phyloP scores from a whole-genome alignment of 2,888 invertebrate species.

The Strigamia crassipes region DNA sequence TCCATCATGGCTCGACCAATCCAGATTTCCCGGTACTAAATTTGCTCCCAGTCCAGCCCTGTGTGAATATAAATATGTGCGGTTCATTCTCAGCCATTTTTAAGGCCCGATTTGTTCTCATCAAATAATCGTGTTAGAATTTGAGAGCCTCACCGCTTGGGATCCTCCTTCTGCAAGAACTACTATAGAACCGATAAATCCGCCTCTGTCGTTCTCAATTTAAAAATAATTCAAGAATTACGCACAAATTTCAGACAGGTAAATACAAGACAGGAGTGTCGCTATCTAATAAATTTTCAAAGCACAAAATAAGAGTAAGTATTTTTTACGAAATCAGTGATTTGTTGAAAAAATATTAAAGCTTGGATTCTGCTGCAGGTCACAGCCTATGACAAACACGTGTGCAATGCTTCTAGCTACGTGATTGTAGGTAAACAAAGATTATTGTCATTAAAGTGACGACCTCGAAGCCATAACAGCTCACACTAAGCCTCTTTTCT shows the following conservation, averaged over 20 bases:
- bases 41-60: too few species aligned
- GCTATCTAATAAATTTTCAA: background rate
- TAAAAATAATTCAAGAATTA: background rate
- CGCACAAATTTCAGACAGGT: background rate
- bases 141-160: too few species aligned
- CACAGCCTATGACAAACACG: background rate
- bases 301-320: constrained; percentile 2
- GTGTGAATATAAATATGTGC: too few species aligned
- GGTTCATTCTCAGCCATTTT: too few species aligned
- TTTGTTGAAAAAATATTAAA: background rate
- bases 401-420: constrained; percentile 1
- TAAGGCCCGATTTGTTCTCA: too few species aligned
- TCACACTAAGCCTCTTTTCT: background rate
- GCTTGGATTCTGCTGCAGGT: background rate
- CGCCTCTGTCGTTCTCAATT: too few species aligned
- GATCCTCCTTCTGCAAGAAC: too few species aligned
- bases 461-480: background rate
- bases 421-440: background rate
- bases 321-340: background rate
- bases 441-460: background rate
- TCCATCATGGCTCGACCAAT: too few species aligned
- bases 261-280: background rate
- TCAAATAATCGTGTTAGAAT: too few species aligned
- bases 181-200: too few species aligned
- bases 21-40: too few species aligned